Evolutionary conservation across 2,888 invertebrate genomes (phyloP), one percentile per base, ranked within the genome.

Genomic region (Prosopocoilus inquinatus): DNA sequence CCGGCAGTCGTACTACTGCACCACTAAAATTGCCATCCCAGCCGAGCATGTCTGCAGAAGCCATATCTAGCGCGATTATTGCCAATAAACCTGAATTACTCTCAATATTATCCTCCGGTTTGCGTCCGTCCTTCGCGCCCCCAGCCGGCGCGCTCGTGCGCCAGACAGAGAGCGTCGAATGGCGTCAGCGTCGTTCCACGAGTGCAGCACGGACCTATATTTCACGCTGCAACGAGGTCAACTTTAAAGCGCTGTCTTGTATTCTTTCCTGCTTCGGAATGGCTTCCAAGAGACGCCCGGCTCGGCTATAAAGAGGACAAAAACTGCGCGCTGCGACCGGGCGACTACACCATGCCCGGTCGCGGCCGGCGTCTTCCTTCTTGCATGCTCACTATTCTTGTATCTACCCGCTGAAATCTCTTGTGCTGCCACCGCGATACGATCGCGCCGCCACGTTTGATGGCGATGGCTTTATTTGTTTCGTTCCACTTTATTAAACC

Each of bases 81-180:
- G 67, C 67, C 74, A 71, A 75, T 75, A 75, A 75, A 74, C 72
- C 70, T 71, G 72, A 73, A 73, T 73, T 73, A 72, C 73, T 72
- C 71, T 70, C 71, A 70, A 72, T 72, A 72, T 73, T 72, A 73
- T 72, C 72, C 66, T 63, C 57, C 57, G 54, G 49, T 54, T 57
- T 43, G 49, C 45, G 49, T 50, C 57, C 53, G 52, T 55, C 60
- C 53, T 53, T 56, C 60, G 57, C 56, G 41, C 43, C 47, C 33
- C 38, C 49, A 50, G 51, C 49, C 47, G 41, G n/a, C 9, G 47
- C 13, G 8, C 16, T 16, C 36, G 57, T 35, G 52, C 35, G 47
- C 46, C 59, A 62, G 53, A 52, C 47, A 56, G 57, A 56, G 51
- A 39, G 46, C 46, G 47, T 36, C 38, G 39, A 49, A 54, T 47